Conservation (phyloP, 1,140 invertebrate genomes). For the Aphaenogaster rudis region DNA sequence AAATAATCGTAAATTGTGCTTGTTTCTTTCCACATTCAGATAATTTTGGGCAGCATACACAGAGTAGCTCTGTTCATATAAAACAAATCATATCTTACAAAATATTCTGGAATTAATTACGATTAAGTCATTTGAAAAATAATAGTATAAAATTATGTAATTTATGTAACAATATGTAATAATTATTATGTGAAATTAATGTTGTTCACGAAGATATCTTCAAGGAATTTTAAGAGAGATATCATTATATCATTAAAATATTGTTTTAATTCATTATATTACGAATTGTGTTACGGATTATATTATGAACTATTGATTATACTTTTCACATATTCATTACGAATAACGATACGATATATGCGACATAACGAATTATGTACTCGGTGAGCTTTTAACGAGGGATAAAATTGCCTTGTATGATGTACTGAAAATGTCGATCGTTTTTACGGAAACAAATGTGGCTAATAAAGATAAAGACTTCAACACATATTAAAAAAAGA, state of each 20-base stretch:
- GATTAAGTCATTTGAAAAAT: background rate
- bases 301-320: background rate
- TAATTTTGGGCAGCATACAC: background rate
- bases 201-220: background rate
- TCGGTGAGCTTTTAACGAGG: background rate
- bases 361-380: too few relatives aligned
- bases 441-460: background rate
- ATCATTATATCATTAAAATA: background rate
- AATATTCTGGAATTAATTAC: background rate
- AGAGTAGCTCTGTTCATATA: background rate
- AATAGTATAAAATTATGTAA: background rate
- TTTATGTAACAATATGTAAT: background rate
- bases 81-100: background rate
- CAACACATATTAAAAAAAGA: constrained; percentile 29
- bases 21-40: background rate
- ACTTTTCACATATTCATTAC: background rate
- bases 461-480: constrained; percentile 32
- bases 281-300: background rate
- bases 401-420: background rate
- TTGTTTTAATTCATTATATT: constrained; percentile 4
- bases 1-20: background rate
- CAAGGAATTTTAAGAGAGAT: background rate
- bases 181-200: background rate
- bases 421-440: background rate
- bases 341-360: background rate